phyloP scores from a whole-genome alignment of 2,797 vertebrate species.

The Cuculus canorus region DNA sequence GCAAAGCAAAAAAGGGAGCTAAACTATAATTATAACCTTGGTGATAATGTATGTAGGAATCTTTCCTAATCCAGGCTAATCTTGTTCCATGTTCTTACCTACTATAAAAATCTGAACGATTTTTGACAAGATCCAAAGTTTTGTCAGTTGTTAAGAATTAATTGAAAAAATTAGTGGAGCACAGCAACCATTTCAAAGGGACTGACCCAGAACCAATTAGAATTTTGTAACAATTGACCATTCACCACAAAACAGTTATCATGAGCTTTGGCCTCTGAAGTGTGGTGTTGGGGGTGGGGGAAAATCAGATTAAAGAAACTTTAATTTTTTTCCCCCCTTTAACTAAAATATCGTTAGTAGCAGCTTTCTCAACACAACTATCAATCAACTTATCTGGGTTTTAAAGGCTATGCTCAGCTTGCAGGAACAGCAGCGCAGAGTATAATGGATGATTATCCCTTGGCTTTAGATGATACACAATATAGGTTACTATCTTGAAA shows the following conservation, averaged over 20 bases:
- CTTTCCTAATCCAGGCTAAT: constrained; percentile 38
- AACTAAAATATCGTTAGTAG: constrained; percentile 67
- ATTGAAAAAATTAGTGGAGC: constrained; percentile 85
- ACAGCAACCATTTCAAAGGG: constrained; percentile 78
- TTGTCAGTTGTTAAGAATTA: constrained; percentile 86
- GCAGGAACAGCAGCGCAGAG: constrained; percentile 36
- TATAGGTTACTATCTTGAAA: constrained; percentile 79
- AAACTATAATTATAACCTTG: constrained; percentile 52
- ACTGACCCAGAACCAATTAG: constrained; percentile 88
- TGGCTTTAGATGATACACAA: constrained; percentile 71
- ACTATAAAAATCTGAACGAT: constrained; percentile 76
- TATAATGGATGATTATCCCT: constrained; percentile 65
- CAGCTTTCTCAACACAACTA: constrained; percentile 59
- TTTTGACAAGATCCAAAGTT: constrained; percentile 83
- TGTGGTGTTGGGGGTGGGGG: constrained; percentile 72
- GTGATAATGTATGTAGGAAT: constrained; percentile 34
- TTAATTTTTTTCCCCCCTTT: constrained; percentile 43
- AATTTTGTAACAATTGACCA: constrained; percentile 84
- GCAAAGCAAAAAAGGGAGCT: not conserved
- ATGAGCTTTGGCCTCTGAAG: constrained; percentile 78
- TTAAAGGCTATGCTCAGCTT: constrained; percentile 61
- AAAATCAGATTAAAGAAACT: constrained; percentile 74
- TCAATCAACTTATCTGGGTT: constrained; percentile 62
- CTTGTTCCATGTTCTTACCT: constrained; percentile 62
- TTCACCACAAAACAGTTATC: constrained; percentile 78